A percentile compares a stretch with the other conserved stretches of the same genome.
These are phyloP conservation scores for Trachelipus rathkii DNA, from an alignment of 1,140 invertebrate species.

Conservation along the genomic window DNA sequence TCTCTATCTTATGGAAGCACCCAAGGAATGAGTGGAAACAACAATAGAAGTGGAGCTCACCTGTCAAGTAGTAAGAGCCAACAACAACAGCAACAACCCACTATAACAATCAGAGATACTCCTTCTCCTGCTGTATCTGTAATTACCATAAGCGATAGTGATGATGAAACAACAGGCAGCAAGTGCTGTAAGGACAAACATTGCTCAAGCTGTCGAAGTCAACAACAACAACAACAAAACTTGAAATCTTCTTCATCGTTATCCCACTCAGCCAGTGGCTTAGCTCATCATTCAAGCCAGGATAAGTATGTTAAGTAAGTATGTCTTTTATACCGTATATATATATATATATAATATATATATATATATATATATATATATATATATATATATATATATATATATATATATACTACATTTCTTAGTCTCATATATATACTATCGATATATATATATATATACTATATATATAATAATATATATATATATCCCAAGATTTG, in stretches of 20 bases:
- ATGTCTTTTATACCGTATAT: too few species aligned
- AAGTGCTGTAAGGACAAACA: slow-evolving; percentile 26
- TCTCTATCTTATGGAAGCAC: neutral
- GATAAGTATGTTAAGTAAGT: neutral
- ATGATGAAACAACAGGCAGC: slow-evolving; percentile 66
- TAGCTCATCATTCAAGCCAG: too few species aligned
- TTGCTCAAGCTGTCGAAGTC: slow-evolving; percentile 24
- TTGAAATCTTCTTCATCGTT: neutral
- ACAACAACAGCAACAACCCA: slow-evolving; percentile 49
- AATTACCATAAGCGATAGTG: slow-evolving; percentile 91
- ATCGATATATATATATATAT: too few species aligned
- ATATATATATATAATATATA: neutral
- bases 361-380: slow-evolving; percentile 24
- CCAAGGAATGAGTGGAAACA: neutral
- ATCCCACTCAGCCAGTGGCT: neutral
- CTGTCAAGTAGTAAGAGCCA: neutral
- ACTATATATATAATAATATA: neutral
- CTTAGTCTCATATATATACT: too few species aligned
- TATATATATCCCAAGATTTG: too few species aligned
- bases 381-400: slow-evolving; percentile 29
- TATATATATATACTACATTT: slow-evolving; percentile 31
- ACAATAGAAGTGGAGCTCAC: neutral
- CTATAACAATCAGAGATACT: slow-evolving; percentile 84
- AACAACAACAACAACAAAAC: neutral
- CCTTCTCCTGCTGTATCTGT: slow-evolving; percentile 91